These are phyloP conservation scores for Coecobrya sp. DNA, from an alignment of 2,888 invertebrate species.

Conservation along the genomic window DNA sequence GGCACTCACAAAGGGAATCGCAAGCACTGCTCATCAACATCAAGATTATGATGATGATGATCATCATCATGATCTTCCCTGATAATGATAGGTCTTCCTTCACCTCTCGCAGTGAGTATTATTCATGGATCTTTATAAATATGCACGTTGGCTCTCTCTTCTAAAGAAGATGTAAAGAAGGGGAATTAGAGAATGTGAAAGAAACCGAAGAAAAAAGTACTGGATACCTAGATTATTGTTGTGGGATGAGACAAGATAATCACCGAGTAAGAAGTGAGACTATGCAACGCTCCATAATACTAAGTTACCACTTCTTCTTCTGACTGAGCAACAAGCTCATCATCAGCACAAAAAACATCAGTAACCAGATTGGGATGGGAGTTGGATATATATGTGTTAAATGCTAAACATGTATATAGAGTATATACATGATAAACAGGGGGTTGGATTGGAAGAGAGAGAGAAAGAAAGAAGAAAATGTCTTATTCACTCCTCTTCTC, in stretches of 20 bases:
- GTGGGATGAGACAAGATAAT: constrained; percentile 85
- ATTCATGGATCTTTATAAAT: constrained; percentile 47
- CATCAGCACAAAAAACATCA: constrained; percentile 42
- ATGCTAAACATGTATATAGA: neutral
- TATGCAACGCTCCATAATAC: constrained; percentile 73
- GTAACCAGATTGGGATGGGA: constrained; percentile 67
- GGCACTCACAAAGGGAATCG: neutral
- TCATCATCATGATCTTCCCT: constrained; percentile 79
- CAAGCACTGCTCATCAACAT: constrained; percentile 70
- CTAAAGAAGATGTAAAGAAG: constrained; percentile 64
- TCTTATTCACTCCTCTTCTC: constrained; percentile 84
- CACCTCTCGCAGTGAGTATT: constrained; percentile 61
- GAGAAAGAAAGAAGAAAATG: constrained; percentile 84
- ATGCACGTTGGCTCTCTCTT: constrained; percentile 42
- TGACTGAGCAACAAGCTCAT: constrained; percentile 74
- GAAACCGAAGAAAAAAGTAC: constrained; percentile 63
- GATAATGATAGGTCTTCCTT: constrained; percentile 80
- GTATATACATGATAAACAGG: constrained; percentile 54
- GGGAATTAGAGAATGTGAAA: constrained; percentile 36
- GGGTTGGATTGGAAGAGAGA: constrained; percentile 61
- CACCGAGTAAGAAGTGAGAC: constrained; percentile 81
- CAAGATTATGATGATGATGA: constrained; percentile 53
- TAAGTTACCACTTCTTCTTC: constrained; percentile 61
- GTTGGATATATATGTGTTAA: constrained; percentile 11
- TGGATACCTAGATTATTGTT: constrained; percentile 81